phyloP scores from a whole-genome alignment of 1,140 invertebrate species.

The Ladona fulva region DNA sequence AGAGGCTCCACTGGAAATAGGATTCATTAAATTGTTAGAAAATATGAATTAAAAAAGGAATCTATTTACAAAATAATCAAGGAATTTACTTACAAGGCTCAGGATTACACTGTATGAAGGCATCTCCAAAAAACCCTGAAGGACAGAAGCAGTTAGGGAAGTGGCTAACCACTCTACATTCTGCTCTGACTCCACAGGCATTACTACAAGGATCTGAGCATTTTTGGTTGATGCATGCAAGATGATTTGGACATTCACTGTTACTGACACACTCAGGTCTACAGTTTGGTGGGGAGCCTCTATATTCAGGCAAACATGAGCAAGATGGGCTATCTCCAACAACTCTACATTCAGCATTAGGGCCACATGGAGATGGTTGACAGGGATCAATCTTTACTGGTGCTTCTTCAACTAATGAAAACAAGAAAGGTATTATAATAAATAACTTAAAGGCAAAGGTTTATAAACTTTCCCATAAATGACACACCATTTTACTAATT shows the following conservation, averaged over 20 bases:
- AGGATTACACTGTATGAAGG: conserved; percentile 31
- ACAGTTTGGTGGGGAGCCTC: conserved; percentile 51
- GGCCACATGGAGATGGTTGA: conserved; percentile 53
- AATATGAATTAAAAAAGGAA: background rate
- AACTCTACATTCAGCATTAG: conserved; percentile 51
- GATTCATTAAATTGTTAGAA: background rate
- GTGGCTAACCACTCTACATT: conserved; percentile 49
- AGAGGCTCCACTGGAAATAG: conserved; percentile 19
- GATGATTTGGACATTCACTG: conserved; percentile 49
- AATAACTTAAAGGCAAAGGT: background rate
- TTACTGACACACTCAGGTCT: conserved; percentile 59
- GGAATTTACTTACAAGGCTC: conserved; percentile 18
- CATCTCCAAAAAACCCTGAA: conserved; percentile 42
- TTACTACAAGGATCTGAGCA: conserved; percentile 46
- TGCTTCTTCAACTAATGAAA: background rate
- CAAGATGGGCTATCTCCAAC: conserved; percentile 47
- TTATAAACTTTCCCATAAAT: no score
- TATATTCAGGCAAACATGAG: conserved; percentile 49
- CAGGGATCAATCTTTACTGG: conserved; percentile 38
- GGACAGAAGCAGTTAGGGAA: conserved; percentile 46
- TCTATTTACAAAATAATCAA: background rate
- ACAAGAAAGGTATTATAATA: background rate
- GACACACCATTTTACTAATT: no score
- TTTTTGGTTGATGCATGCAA: conserved; percentile 54
- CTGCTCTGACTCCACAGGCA: conserved; percentile 46